A percentile compares a stretch with the other conserved stretches of the same genome.
phyloP scores from a whole-genome alignment of 2,888 invertebrate genomes.

The Cosmia trapezina region DNA sequence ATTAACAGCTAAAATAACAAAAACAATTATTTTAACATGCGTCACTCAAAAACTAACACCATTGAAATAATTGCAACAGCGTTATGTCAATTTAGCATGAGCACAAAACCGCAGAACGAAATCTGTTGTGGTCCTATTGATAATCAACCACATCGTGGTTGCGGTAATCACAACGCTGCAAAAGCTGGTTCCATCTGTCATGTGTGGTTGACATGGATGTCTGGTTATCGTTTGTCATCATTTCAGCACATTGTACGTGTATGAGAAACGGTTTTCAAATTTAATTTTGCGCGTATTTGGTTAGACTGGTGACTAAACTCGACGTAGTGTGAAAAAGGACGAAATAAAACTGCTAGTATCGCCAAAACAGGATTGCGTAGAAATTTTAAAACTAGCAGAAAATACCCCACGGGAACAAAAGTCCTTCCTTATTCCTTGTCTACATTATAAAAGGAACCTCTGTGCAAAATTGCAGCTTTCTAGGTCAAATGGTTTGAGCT shows the following conservation, averaged over 20 bases:
- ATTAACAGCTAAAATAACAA: not conserved
- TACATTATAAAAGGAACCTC: no score
- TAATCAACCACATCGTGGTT: conserved; percentile 52
- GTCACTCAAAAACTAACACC: not conserved
- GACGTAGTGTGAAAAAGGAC: not conserved
- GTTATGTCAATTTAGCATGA: conserved; percentile 28
- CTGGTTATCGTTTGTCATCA: conserved; percentile 4
- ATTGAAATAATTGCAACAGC: conserved; percentile 13
- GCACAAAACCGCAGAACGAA: conserved; percentile 45
- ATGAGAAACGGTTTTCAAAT: not conserved
- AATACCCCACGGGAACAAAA: no score
- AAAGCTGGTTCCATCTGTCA: conserved; percentile 38
- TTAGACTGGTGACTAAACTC: not conserved
- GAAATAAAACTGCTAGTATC: not conserved
- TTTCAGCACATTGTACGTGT: not conserved
- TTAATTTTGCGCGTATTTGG: not conserved
- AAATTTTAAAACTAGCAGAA: no score
- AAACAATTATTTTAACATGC: not conserved
- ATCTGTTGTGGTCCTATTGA: conserved; percentile 54
- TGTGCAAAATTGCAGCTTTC: no score
- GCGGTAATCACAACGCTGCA: conserved; percentile 19
- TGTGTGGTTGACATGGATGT: conserved; percentile 32
- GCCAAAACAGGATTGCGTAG: no score
- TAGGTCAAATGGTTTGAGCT: no score
- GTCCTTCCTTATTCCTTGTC: no score